Evolutionary conservation across 2,888 invertebrate genomes (phyloP).

Genomic region (Eupithecia centaureata): DNA sequence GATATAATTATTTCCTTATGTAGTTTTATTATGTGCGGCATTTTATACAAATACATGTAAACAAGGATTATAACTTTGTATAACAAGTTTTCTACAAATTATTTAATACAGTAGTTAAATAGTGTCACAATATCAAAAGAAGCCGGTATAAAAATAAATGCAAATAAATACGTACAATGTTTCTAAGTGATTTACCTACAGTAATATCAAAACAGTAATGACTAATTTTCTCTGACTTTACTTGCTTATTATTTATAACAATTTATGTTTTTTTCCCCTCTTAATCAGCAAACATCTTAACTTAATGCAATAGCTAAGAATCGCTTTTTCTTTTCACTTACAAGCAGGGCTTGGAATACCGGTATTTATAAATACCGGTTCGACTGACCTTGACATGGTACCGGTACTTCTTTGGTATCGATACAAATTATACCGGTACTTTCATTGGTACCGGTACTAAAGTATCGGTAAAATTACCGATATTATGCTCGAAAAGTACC

Average conservation of each 20-base stretch:
- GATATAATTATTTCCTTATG: background rate
- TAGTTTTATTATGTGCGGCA: background rate
- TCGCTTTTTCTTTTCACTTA: too few species aligned
- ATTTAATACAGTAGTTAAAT: background rate
- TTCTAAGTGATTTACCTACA: conserved; percentile 1
- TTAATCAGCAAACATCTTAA: background rate
- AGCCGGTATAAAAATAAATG: conserved; percentile 7
- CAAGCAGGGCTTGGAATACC: too few species aligned
- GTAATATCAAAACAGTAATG: conserved; percentile 10
- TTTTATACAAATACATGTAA: background rate
- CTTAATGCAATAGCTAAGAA: background rate
- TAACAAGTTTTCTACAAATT: conserved; percentile 4
- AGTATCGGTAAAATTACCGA: too few species aligned
- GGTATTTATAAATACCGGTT: too few species aligned
- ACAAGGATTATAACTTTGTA: background rate
- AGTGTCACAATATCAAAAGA: conserved; percentile 9
- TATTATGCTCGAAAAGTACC: too few species aligned
- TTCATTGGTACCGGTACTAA: too few species aligned
- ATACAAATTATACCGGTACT: too few species aligned
- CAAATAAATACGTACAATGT: conserved; percentile 13
- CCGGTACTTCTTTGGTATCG: too few species aligned
- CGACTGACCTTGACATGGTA: too few species aligned
- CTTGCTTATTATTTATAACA: background rate
- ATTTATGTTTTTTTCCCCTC: background rate
- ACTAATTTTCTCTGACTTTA: background rate